Conservation (phyloP, 2,888 invertebrate genomes). For the Stenoptilia bipunctidactyla region DNA sequence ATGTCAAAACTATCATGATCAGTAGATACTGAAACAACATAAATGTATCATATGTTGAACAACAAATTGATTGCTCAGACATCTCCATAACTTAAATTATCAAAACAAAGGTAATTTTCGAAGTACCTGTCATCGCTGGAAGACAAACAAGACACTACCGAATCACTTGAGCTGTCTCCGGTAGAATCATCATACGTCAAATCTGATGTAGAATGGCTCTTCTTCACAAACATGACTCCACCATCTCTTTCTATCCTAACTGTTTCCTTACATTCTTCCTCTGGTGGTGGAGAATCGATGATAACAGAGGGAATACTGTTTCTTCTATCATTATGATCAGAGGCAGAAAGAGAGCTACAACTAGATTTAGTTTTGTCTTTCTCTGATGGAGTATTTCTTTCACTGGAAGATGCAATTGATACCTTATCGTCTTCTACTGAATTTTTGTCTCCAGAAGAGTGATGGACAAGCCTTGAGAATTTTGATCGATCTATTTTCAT, state of each 20-base stretch:
- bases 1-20: no score
- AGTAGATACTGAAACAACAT: no score
- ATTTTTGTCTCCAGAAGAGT: constrained; percentile 28
- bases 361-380: neutral
- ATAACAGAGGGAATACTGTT: constrained; percentile 41
- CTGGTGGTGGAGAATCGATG: constrained; percentile 36
- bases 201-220: constrained; percentile 40
- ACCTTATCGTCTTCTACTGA: constrained; percentile 23
- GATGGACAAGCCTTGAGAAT: constrained; percentile 39
- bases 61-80: no score
- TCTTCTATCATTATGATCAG: constrained; percentile 6
- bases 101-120: no score
- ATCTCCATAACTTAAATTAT: no score
- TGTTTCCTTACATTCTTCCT: constrained; percentile 38
- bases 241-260: constrained; percentile 39
- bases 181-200: constrained; percentile 32
- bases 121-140: constrained; percentile 49
- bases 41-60: no score
- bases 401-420: neutral
- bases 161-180: constrained; percentile 40
- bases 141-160: constrained; percentile 40
- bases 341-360: constrained; percentile 7
- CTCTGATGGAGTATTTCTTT: neutral
- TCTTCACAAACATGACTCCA: constrained; percentile 29
- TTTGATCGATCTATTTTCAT: constrained; percentile 42